Evolutionary conservation across 2,797 vertebrate genomes (phyloP), one percentile per base, ranked within the genome.

Genomic region (Hylomyscus alleni): DNA sequence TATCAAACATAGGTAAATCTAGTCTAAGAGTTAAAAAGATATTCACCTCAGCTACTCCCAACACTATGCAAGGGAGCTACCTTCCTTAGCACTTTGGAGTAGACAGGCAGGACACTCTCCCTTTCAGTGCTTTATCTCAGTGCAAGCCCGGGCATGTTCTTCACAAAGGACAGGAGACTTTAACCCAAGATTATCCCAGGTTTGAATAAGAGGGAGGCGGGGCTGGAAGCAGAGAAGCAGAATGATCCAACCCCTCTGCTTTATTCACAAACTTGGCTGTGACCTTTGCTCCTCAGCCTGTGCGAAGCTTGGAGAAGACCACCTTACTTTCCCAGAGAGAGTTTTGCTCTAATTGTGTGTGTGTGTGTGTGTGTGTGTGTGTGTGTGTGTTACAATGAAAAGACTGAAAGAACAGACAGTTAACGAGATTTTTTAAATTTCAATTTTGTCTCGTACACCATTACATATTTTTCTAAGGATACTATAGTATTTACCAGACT

Each of bases 121-220:
- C 50, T 77, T 73, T 37, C 47, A 13, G 15, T 50, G 75, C 87
- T 76, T 65, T 26, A 86, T 17, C 37, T 80, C 84, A 60, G 58
- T 92, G 73, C 97, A 96, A 96, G 97, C 52, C 93, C 37, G n/a
- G 94, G 44, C 97, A 93, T 95, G 97, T 85, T 87, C 81, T 81
- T 37, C 62, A 6, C 22, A 87, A 85, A 62, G 86, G 47, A 73
- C 69, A 72, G 8, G 81, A 73, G 65, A 93, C 80, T 94, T 93
- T 72, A 85, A 73, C 31, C 81, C 56, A 22, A 20, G 44, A 87
- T 78, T 62, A 81, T 85, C 77, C 60, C 12, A 29, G 19, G 15
- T 20, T 90, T 69, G 37, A 94, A 50, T 62, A 81, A 83, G 62
- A 22, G 89, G 86, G 69, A 14, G 89, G 86, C 17, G 26, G 65